Evolutionary conservation across 2,113 vertebrate genomes (phyloP), one percentile per base, ranked within the genome.

Genomic region (Pluvialis apricaria): DNA sequence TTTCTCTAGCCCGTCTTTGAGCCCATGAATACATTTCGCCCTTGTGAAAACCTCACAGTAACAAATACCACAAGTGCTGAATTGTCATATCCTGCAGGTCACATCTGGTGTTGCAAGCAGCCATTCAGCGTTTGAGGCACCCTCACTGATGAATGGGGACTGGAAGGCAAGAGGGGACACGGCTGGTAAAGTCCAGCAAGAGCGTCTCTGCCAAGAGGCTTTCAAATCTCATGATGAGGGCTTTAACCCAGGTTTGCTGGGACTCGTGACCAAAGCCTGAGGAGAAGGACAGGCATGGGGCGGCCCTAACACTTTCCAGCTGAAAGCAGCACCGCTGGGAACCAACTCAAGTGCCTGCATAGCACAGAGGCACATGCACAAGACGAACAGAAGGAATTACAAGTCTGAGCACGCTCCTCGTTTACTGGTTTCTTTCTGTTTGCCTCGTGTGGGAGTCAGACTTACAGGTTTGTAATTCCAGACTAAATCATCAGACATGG

Each of bases 181-280:
- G 22, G 49, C 25, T 51, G 62, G 26, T 7, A 11, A 86, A 72
- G n/a, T 69, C 22, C 13, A 29, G 17, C 9, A 25, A 45, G 11
- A 71, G 5, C 8, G 16, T 45, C 62, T 66, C 34, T 80, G 32
- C 9, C 20, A 52, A 26, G 2, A 42, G 8, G 11, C 17, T 52
- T 78, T 22, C 24, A 49, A 84, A 4, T 8, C 9, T 61, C 4
- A 1, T 3, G 3, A n/a, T 0, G 0, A 26, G 3, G 24, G 15
- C 13, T 75, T 55, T 87, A 52, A 81, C 2, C 0, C 19, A 60
- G 28, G 36, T 80, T 78, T 90, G 4, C 34, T 70, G 65, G 36
- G 34, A 65, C 29, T 66, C 2, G 1, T 19, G 28, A 55, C 15
- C 38, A 73, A 84, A 73, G 20, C 24, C 25, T 47, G 28, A 36